phyloP scores from a whole-genome alignment of 2,113 vertebrate genomes.

The Chamaea fasciata region DNA sequence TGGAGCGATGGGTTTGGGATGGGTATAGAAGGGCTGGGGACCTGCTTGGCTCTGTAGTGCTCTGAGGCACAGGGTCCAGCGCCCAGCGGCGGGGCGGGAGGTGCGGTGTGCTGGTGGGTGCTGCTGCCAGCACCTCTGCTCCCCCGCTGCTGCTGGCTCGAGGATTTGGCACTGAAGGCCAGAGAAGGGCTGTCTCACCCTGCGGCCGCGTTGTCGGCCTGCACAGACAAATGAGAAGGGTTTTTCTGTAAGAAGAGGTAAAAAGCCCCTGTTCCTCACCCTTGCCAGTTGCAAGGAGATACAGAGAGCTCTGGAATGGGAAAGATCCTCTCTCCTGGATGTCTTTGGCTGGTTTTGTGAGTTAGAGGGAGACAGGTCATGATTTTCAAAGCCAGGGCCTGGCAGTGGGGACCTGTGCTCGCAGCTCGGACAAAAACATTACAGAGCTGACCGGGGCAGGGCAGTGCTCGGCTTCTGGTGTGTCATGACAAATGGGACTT shows the following conservation, averaged over 20 bases:
- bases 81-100: neutral
- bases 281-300: neutral
- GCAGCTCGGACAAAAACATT: accelerated
- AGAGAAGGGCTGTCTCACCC: neutral
- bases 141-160: neutral
- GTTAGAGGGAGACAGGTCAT: neutral
- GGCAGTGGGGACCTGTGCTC: neutral
- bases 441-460: accelerated
- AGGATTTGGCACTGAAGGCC: neutral
- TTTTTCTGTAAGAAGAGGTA: neutral
- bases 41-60: neutral
- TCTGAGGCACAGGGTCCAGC: neutral
- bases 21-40: no score
- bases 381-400: neutral
- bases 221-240: neutral
- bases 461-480: neutral
- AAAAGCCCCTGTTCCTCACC: neutral
- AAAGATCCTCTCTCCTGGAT: neutral
- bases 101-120: accelerated
- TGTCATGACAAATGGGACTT: neutral
- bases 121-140: neutral
- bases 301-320: accelerated
- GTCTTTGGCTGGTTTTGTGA: neutral
- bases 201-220: neutral
- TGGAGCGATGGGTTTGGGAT: no score